phyloP scores from a whole-genome alignment of 1,140 invertebrate genomes.

The Heliconius hermathena region DNA sequence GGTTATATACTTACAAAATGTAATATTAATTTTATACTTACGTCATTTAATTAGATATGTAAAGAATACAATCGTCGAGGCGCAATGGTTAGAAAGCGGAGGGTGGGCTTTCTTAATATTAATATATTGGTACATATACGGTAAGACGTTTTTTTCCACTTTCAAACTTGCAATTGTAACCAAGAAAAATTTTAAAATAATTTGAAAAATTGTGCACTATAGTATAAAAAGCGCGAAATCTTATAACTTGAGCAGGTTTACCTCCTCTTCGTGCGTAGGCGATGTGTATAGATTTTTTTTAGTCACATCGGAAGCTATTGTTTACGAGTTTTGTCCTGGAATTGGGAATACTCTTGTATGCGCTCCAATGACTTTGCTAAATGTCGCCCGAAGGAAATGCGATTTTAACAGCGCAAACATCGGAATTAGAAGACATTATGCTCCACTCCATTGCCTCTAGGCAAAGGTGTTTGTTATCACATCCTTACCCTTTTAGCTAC shows the following conservation, averaged over 20 bases:
- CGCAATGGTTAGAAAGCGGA: no score
- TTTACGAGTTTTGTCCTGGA: conserved; percentile 63
- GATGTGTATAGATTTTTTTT: conserved; percentile 67
- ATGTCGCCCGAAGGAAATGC: conserved; percentile 75
- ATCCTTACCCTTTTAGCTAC: conserved; percentile 64
- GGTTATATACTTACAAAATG: neutral
- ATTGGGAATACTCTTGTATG: conserved; percentile 62
- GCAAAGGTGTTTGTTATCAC: conserved; percentile 73
- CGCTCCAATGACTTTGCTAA: conserved; percentile 66
- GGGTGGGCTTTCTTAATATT: neutral
- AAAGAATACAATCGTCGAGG: no score
- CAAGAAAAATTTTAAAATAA: neutral
- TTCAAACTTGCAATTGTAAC: neutral
- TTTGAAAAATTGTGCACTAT: neutral
- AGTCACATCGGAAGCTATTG: conserved; percentile 68
- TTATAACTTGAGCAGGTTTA: conserved; percentile 47
- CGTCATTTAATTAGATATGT: no score
- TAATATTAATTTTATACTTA: no score
- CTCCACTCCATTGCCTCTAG: conserved; percentile 69
- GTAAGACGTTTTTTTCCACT: no score
- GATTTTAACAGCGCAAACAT: conserved; percentile 81
- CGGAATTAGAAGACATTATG: conserved; percentile 75
- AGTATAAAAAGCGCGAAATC: neutral
- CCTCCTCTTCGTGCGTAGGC: conserved; percentile 52
- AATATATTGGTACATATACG: neutral